These are phyloP conservation scores for Hipparchia semele DNA, from an alignment of 2,888 invertebrate species.

Conservation along the genomic window DNA sequence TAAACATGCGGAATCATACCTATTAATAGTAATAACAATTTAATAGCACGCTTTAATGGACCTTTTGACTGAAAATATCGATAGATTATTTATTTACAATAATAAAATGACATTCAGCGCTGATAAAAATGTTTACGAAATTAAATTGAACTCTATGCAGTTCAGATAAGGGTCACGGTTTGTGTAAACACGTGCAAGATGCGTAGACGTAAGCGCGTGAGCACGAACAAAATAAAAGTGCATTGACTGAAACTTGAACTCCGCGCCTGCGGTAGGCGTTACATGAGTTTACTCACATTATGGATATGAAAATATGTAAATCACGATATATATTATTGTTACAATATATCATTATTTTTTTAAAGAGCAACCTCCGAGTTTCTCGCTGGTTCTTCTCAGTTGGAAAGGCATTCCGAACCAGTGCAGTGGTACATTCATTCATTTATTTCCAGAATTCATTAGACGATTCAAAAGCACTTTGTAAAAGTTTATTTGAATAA, in stretches of 20 bases:
- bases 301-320: neutral
- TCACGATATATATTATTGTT: neutral
- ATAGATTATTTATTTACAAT: slow-evolving; percentile 39
- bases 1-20: slow-evolving; percentile 16
- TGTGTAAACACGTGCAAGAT: slow-evolving; percentile 8
- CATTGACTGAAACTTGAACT: slow-evolving; percentile 41
- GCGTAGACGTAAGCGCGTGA: slow-evolving; percentile 20
- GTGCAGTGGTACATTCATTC: too few species aligned
- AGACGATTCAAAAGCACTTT: too few species aligned
- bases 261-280: slow-evolving; percentile 12
- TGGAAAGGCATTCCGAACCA: too few species aligned
- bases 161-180: slow-evolving; percentile 20
- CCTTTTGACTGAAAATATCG: slow-evolving; percentile 41
- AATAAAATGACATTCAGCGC: slow-evolving; percentile 36
- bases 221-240: slow-evolving; percentile 37
- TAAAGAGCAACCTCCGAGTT: too few species aligned
- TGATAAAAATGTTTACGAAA: slow-evolving; percentile 29
- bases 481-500: too few species aligned
- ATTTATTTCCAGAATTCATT: too few species aligned
- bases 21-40: slow-evolving; percentile 12
- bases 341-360: too few species aligned
- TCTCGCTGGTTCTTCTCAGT: too few species aligned
- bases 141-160: slow-evolving; percentile 21
- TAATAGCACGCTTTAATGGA: slow-evolving; percentile 33
- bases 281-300: slow-evolving; percentile 6